These are phyloP conservation scores for Lumbricus terrestris DNA, from an alignment of 2,888 invertebrate genomes.

Conservation along the genomic window DNA sequence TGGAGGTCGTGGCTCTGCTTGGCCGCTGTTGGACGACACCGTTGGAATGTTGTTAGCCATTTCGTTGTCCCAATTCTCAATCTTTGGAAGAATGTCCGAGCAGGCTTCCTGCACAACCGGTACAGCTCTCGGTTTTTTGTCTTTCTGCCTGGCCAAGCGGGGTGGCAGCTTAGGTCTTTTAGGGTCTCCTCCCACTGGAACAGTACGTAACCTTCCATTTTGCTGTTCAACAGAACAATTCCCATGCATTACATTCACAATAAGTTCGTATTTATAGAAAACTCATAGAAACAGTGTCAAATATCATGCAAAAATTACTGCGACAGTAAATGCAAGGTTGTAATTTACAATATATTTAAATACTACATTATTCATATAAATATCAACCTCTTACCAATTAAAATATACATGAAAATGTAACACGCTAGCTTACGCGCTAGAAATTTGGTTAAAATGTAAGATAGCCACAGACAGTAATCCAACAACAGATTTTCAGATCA, in stretches of 20 bases:
- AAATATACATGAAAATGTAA: neutral
- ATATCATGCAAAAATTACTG: neutral
- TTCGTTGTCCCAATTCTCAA: constrained; percentile 59
- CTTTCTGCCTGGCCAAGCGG: constrained; percentile 74
- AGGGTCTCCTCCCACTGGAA: constrained; percentile 41
- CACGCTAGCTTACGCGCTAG: neutral
- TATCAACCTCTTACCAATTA: neutral
- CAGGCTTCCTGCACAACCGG: neutral
- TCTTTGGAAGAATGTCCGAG: constrained; percentile 49
- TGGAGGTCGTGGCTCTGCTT: neutral
- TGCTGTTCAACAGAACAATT: neutral
- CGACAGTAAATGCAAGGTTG: neutral
- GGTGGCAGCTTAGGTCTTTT: constrained; percentile 71
- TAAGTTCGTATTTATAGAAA: neutral
- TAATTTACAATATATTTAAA: no score
- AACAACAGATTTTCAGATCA: neutral
- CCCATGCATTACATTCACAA: neutral
- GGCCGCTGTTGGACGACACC: neutral
- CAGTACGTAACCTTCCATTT: constrained; percentile 18
- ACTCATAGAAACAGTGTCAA: neutral
- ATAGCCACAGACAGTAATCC: no score
- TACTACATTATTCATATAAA: neutral
- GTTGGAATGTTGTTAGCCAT: constrained; percentile 55
- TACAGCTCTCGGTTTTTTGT: constrained; percentile 61
- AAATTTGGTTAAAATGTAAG: no score